Evolutionary conservation across 2,888 invertebrate genomes (phyloP), one percentile per base, ranked within the genome.

Genomic region (Acleris holmiana): DNA sequence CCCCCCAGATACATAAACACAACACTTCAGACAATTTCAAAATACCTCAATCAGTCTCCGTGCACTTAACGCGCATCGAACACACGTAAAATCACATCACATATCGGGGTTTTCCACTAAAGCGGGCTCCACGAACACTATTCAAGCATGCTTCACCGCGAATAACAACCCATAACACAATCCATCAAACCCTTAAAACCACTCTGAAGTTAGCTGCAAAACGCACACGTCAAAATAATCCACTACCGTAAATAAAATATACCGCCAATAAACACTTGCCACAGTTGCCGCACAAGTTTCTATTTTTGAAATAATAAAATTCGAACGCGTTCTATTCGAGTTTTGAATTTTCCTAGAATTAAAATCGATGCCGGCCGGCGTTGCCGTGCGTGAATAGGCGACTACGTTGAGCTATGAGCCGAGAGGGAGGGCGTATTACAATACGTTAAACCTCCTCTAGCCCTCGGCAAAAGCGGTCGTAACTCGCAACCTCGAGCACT

Each of bases 161-260:
- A 86, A 87, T 83, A 86, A 80, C 89, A 65, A 65, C 89, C 91
- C 89, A 91, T 91, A 91, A 90, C 90, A 91, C 88, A 88, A 91
- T 90, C 89, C 90, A 91, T 91, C 91, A 90, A 87, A 86, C 89
- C 85, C 89, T 90, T 89, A 91, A n/a, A 86, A 82, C 86, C 78
- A 74, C 70, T 80, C 87, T 86, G 91, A 91, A 91, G 91, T 89
- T 91, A 83, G 91, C 88, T 79, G 76, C 89, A 84, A 83, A 10
- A 77, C 79, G 80, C 75, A 76, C 83, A 92, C 88, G 92, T 92
- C 92, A 92, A 91, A 92, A 91, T 92, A 91, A 84, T 88, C 86
- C 88, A 88, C 90, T 91, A 35, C 88, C 86, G 79, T 80, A 79
- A 46, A 35, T 29, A 49, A 23, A 13, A 21, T 44, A 44, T 17